Evolutionary conservation across 2,797 vertebrate genomes (phyloP), one percentile per base, ranked within the genome.

Genomic region (Erpetoichthys calabaricus): DNA sequence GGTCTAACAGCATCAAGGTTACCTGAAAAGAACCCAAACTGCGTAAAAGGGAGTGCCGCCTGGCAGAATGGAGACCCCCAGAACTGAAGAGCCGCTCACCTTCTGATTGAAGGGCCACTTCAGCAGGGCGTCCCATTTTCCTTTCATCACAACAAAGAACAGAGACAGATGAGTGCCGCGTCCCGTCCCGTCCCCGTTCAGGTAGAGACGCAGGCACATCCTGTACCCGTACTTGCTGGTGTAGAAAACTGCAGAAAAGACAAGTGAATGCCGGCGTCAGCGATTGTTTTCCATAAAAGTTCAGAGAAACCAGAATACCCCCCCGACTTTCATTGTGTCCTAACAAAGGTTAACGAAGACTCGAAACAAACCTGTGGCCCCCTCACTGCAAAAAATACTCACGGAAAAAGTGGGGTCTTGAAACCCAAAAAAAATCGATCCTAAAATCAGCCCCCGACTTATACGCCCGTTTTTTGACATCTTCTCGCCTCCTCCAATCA

Each of bases 21-120:
- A 99, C 96, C 96, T 99, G 73, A 0, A 43, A 25, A 58, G 0
- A 42, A 8, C 42, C 6, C 60, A 60, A 1, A 1, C 0, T 7
- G 43, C 2, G 7, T 49, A 7, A n/a, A 51, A 46, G 51, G 51
- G 52, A 9, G 25, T 41, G 25, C 25, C 25, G 25, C 25, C 25
- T 25, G 25, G 25, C 25, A 25, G 25, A 25, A 25, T 25, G 25
- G 25, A 25, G 25, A 25, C 25, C 25, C 1, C 25, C 25, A 25
- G 25, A n/a, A n/a, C n/a, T n/a, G n/a, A n/a, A n/a, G n/a, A 25
- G 25, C 1, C 8, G 52, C 64, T 57, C 53, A 96, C 96, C 92
- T 99, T 99, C 71, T 99, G 96, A 69, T 93, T 96, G 75, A 99
- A 99, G 2, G 96, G 95, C 96, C 96, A 99, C 2, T 91, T 91